Evolutionary conservation across 2,113 vertebrate species (phyloP), one percentile per base, ranked within the genome.

Genomic region (Saccopteryx bilineata): DNA sequence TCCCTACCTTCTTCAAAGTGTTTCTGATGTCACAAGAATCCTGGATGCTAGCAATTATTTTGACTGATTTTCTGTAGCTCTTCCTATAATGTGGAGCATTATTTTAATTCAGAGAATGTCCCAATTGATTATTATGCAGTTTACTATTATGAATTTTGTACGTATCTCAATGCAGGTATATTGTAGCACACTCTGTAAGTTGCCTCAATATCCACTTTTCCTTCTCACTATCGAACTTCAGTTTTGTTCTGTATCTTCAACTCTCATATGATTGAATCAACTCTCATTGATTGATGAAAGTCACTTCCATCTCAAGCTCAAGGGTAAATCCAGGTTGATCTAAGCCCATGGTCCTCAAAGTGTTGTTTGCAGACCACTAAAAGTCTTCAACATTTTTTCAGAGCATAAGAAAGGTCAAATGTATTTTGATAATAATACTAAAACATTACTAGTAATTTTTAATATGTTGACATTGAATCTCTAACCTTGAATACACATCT

Each of bases 81-180:
- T 94, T 89, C 48, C 63, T 80, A 74, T 2, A 60, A 65, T 10
- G 48, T 6, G 76, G 24, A 81, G 8, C 7, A 71, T 66, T 89
- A 83, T 83, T 88, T 88, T 23, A 88, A 50, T 72, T 69, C 31
- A 52, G 56, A 79, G 65, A 84, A 63, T 48, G 23, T 19, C 75
- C 2, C 72, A 33, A 81, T n/a, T 68, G 23, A 76, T 84, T 54
- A 84, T 56, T 93, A 50, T 52, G 17, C 8, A 93, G 39, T 33
- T 89, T 21, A 72, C 48, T 74, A 75, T 65, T 82, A 24, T 75
- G n/a, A 54, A 31, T 91, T 87, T 93, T 91, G n/a, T 63, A 78
- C 24, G 81, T 76, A 75, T 61, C n/a, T 69, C 18, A 87, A 76
- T 18, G 54, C n/a, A 80, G 60, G 3, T 60, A 33, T 69, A n/a